Evolutionary conservation across 2,113 vertebrate species (phyloP).

Genomic region (Rhizomys pruinosus): DNA sequence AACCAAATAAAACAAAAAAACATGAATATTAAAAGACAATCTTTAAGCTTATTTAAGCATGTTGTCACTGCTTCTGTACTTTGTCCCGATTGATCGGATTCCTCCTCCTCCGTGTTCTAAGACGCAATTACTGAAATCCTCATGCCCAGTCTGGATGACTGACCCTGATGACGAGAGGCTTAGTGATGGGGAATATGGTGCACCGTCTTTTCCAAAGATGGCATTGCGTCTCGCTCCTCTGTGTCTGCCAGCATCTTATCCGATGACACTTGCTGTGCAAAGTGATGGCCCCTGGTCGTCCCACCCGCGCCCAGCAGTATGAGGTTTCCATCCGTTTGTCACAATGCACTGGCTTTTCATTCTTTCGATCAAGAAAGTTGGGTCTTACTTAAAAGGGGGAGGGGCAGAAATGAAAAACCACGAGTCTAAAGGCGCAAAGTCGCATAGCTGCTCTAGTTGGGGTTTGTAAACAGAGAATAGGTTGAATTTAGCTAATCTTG

Average conservation of each 20-base stretch:
- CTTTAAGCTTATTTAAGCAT: conserved; percentile 65
- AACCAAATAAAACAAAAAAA: conserved; percentile 66
- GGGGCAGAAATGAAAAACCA: conserved; percentile 80
- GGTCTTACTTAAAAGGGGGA: conserved; percentile 69
- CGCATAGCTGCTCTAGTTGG: conserved; percentile 89
- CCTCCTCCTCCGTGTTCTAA: conserved; percentile 66
- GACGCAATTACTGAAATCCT: conserved; percentile 65
- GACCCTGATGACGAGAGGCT: conserved; percentile 46
- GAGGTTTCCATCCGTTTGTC: conserved; percentile 75
- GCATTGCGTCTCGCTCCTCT: conserved; percentile 58
- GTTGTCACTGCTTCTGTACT: conserved; percentile 66
- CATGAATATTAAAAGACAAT: conserved; percentile 75
- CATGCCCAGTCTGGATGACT: conserved; percentile 69
- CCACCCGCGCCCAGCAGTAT: conserved; percentile 15
- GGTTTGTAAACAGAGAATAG: conserved; percentile 89
- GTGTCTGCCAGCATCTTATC: conserved; percentile 52
- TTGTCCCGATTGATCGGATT: conserved; percentile 67
- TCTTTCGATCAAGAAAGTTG: conserved; percentile 83
- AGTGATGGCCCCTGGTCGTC: conserved; percentile 69
- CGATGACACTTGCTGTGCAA: conserved; percentile 71
- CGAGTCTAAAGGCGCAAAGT: conserved; percentile 90
- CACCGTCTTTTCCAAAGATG: conserved; percentile 56
- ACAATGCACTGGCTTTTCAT: conserved; percentile 79
- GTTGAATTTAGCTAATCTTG: conserved; percentile 86
- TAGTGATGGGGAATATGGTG: conserved; percentile 60